Conservation (phyloP, 2,888 invertebrate species). For the Epinotia nisella region DNA sequence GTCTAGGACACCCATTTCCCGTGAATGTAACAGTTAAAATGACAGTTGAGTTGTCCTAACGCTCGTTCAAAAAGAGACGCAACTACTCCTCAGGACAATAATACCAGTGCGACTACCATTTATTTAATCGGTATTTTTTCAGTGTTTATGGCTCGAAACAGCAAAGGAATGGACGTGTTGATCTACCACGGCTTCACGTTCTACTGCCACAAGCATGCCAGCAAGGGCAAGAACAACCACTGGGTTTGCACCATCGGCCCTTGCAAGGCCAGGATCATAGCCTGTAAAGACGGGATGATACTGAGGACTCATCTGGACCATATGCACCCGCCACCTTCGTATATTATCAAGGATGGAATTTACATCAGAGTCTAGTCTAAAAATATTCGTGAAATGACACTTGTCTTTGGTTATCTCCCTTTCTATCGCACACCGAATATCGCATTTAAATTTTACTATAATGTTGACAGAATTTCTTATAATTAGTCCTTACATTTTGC, state of each 20-base stretch:
- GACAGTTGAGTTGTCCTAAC: too few species aligned
- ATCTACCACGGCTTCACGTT: constrained; percentile 46
- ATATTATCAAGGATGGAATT: constrained; percentile 31
- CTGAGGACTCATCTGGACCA: constrained; percentile 23
- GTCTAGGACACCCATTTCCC: too few species aligned
- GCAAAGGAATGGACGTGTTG: constrained; percentile 34
- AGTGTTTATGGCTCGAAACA: constrained; percentile 30
- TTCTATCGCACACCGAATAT: too few species aligned
- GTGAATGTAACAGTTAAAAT: too few species aligned
- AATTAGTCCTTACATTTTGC: too few species aligned
- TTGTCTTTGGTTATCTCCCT: too few species aligned
- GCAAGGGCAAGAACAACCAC: constrained; percentile 35
- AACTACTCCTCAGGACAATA: too few species aligned
- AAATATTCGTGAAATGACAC: too few species aligned
- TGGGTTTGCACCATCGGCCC: constrained; percentile 46
- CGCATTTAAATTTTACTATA: too few species aligned
- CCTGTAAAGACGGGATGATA: constrained; percentile 41
- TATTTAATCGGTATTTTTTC: neutral
- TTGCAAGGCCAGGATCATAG: constrained; percentile 52
- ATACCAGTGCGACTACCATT: neutral
- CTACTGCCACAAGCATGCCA: constrained; percentile 31
- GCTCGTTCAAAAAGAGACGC: too few species aligned
- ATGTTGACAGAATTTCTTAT: too few species aligned
- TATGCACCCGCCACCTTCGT: constrained; percentile 22
- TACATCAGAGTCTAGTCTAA: constrained; percentile 14